Evolutionary conservation across 2,888 invertebrate genomes (phyloP).

Genomic region (Ormyrus nitidulus): DNA sequence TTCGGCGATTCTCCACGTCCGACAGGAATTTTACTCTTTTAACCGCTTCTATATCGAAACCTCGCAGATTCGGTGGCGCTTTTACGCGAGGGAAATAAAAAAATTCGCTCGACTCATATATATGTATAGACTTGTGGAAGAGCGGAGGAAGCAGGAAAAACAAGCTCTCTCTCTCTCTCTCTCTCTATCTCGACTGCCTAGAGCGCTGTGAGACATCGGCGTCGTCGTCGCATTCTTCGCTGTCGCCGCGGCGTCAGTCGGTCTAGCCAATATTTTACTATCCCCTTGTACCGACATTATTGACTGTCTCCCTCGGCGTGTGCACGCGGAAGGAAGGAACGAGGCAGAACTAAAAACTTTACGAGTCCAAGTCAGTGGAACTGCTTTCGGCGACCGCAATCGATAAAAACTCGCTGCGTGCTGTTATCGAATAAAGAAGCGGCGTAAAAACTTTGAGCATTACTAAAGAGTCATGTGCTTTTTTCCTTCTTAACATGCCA

Average conservation of each 20-base stretch:
- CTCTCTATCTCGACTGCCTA: not conserved
- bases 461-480: not conserved
- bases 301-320: slow-evolving; percentile 1
- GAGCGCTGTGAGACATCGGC: slow-evolving; percentile 37
- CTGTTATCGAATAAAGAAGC: not conserved
- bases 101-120: too few relatives aligned
- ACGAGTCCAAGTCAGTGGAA: slow-evolving; percentile 4
- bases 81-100: too few relatives aligned
- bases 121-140: too few relatives aligned
- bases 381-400: slow-evolving; percentile 27
- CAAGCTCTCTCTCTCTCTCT: not conserved
- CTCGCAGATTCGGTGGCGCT: too few relatives aligned
- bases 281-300: slow-evolving; percentile 55
- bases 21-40: too few relatives aligned
- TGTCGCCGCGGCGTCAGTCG: slow-evolving; percentile 65
- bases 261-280: slow-evolving; percentile 73
- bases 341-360: slow-evolving; percentile 40
- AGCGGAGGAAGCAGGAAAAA: slow-evolving; percentile 24
- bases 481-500: too few relatives aligned
- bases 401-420: slow-evolving; percentile 8
- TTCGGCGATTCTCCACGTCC: too few relatives aligned
- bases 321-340: slow-evolving; percentile 32
- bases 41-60: too few relatives aligned
- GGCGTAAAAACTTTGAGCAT: slow-evolving; percentile 8
- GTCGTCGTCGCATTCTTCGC: slow-evolving; percentile 6